These are phyloP conservation scores for Arrhamphus sclerolepis DNA, from an alignment of 2,797 vertebrate genomes.

Conservation along the genomic window DNA sequence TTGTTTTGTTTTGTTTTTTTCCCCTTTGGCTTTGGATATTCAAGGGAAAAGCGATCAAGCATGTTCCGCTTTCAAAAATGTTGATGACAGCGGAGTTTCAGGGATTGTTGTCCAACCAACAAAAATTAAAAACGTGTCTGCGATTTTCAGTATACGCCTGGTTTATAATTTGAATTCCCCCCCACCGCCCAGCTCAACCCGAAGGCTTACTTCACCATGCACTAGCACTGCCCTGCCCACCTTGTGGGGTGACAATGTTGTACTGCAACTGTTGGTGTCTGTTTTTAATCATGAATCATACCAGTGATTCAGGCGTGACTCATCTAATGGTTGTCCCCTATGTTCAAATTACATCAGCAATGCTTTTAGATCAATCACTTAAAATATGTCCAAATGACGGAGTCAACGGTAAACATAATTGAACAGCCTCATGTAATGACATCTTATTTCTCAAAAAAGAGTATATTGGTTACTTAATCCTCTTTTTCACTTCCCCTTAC, in stretches of 20 bases:
- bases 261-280: conserved; percentile 22
- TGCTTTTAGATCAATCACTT: conserved; percentile 13
- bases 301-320: conserved; percentile 59
- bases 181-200: too few relatives aligned
- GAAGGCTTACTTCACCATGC: too few relatives aligned
- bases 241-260: conserved; percentile 7
- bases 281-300: conserved; percentile 51
- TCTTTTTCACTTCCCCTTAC: conserved; percentile 1
- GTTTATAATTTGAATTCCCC: not conserved
- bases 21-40: not conserved
- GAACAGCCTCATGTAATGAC: conserved; percentile 5
- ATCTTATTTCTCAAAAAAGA: not conserved
- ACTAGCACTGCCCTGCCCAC: not conserved
- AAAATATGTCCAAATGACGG: conserved; percentile 1
- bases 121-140: not conserved
- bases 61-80: conserved; percentile 16
- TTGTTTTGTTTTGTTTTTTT: not conserved
- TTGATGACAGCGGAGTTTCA: conserved; percentile 15
- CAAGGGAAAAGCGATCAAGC: conserved; percentile 20
- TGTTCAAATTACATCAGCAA: conserved; percentile 17
- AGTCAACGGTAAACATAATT: not conserved
- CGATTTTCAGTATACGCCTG: not conserved
- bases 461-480: not conserved
- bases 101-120: conserved; percentile 8
- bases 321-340: conserved; percentile 23